Percentiles rank a stretch among this genome's conserved stretches.
These are phyloP conservation scores for Ursus arctos DNA, from an alignment of 2,113 vertebrate genomes.

Conservation along the genomic window DNA sequence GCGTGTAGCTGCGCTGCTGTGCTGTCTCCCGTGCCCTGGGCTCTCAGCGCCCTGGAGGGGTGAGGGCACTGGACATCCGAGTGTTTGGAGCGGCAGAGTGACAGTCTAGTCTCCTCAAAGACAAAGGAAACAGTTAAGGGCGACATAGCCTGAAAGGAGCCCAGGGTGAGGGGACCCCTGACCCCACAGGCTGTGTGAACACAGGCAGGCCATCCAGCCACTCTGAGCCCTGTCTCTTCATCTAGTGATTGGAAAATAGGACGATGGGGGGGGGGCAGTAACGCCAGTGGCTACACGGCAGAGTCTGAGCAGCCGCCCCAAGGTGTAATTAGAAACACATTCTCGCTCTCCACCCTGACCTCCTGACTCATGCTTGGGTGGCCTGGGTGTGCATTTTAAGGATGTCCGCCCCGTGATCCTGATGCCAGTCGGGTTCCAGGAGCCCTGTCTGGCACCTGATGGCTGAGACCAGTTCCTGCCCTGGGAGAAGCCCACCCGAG, in stretches of 20 bases:
- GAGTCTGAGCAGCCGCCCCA: neutral
- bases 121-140: neutral
- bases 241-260: neutral
- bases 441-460: neutral
- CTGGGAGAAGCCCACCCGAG: accelerated
- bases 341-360: neutral
- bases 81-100: neutral
- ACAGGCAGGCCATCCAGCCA: neutral
- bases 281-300: neutral
- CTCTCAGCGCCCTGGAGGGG: neutral
- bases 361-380: accelerated
- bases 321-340: neutral
- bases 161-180: neutral
- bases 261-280: neutral
- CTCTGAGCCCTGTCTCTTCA: neutral
- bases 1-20: accelerated
- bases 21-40: accelerated
- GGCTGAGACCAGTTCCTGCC: neutral
- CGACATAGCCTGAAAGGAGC: neutral
- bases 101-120: neutral
- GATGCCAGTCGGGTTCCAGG: neutral
- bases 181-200: neutral
- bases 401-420: neutral
- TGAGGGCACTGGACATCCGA: accelerated
- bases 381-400: neutral